Conservation (phyloP, 2,113 vertebrate species). For the Gnathonemus longibarbis region DNA sequence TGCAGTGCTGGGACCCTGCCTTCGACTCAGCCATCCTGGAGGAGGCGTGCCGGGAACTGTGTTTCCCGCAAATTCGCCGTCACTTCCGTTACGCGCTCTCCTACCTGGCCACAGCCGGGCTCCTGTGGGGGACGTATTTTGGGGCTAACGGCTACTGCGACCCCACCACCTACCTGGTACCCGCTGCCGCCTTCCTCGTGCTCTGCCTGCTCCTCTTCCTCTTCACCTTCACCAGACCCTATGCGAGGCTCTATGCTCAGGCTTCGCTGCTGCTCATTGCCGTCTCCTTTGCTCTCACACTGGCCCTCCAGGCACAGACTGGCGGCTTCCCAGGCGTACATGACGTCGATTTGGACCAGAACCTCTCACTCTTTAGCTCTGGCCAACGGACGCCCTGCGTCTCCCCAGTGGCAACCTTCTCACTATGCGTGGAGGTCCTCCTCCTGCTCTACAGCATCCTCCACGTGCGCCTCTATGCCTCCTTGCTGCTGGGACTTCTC, state of each 20-base stretch:
- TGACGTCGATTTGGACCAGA: slow-evolving; percentile 34
- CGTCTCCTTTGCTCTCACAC: slow-evolving; percentile 73
- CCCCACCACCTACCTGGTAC: slow-evolving; percentile 61
- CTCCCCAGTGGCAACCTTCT: slow-evolving; percentile 90
- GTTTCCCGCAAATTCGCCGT: slow-evolving; percentile 86
- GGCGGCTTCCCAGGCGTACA: slow-evolving; percentile 42
- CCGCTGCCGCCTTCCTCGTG: slow-evolving; percentile 69
- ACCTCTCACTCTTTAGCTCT: slow-evolving; percentile 31
- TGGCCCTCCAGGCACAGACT: slow-evolving; percentile 75
- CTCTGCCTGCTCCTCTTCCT: slow-evolving; percentile 75
- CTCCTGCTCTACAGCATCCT: slow-evolving; percentile 90
- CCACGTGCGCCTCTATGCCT: slow-evolving; percentile 87
- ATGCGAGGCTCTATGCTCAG: slow-evolving; percentile 70
- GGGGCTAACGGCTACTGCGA: slow-evolving; percentile 64
- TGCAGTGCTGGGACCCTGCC: slow-evolving; percentile 87
- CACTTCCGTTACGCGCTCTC: slow-evolving; percentile 85
- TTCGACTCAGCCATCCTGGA: slow-evolving; percentile 90
- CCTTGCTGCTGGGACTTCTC: slow-evolving; percentile 77
- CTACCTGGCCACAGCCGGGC: slow-evolving; percentile 70
- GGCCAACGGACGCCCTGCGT: slow-evolving; percentile 58
- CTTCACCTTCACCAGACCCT: slow-evolving; percentile 80
- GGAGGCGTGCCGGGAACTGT: slow-evolving; percentile 84
- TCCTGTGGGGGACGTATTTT: slow-evolving; percentile 82
- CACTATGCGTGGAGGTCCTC: slow-evolving; percentile 88
- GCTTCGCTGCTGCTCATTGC: slow-evolving; percentile 72